These are phyloP conservation scores for Ophthalmolycus amberensis DNA, from an alignment of 2,113 vertebrate genomes.

Conservation along the genomic window DNA sequence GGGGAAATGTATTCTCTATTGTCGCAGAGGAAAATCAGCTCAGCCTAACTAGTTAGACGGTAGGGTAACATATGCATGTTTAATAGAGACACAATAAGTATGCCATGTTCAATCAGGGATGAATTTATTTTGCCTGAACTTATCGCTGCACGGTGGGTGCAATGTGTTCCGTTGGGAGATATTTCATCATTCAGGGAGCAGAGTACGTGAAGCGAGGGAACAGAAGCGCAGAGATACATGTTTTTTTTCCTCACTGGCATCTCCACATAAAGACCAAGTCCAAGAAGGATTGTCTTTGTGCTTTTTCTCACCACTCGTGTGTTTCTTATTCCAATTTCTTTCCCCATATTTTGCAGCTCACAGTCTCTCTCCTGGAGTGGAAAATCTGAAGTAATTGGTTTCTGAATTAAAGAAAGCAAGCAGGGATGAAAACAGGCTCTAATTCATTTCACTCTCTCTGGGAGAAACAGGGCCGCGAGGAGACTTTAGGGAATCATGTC, in stretches of 20 bases:
- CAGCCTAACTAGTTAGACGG: not conserved
- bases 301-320: constrained; percentile 42
- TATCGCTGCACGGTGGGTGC: not conserved
- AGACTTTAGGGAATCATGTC: constrained; percentile 55
- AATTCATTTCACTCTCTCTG: constrained; percentile 73
- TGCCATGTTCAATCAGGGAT: constrained; percentile 35
- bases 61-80: constrained; percentile 31
- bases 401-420: constrained; percentile 82
- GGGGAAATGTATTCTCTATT: constrained; percentile 23
- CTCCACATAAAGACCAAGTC: constrained; percentile 71
- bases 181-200: constrained; percentile 55
- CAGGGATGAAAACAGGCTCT: constrained; percentile 76
- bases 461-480: constrained; percentile 40
- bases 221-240: no score
- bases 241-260: no score
- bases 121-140: constrained; percentile 43
- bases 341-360: constrained; percentile 49
- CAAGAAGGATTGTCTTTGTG: constrained; percentile 69
- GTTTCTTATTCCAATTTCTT: constrained; percentile 40
- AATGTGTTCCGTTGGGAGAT: constrained; percentile 17
- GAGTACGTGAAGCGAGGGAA: no score
- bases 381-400: constrained; percentile 86
- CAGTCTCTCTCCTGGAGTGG: constrained; percentile 80
- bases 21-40: constrained; percentile 21
- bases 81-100: constrained; percentile 42